Evolutionary conservation across 2,113 vertebrate species (phyloP), one percentile per base, ranked within the genome.

Genomic region (Xiphias gladius): DNA sequence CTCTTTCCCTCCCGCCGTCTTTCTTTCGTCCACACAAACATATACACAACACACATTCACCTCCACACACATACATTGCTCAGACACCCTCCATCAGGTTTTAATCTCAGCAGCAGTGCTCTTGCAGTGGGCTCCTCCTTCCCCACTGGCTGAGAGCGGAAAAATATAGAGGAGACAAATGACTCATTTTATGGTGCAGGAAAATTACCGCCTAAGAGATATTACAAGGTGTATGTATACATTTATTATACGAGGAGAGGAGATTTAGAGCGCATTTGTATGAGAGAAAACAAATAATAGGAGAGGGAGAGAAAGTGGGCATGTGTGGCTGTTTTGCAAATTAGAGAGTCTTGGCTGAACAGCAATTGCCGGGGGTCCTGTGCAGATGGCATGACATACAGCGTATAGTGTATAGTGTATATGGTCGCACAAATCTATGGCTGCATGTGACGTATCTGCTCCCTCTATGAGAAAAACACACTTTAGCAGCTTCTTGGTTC

Each of bases 81-180:
- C 83, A 84, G 91, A 88, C 87, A 84, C 88, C 91, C 90, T 91
- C 90, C 86, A 87, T 90, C 92, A 89, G 86, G 84, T 90, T 93
- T 92, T 94, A 92, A 92, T 93, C 92, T 92, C 82, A 78, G 79
- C 86, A 68, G 82, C 77, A 50, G 64, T 14, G 57, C 79, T 86
- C 79, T 59, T 59, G 64, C 83, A 70, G 57, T 19, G 43, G 58
- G 77, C 81, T 80, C 87, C 86, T 83, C 86, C 87, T 86, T 83
- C 76, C 67, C 70, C 54, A n/a, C 55, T 30, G 79, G 73, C 70
- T 64, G 67, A 54, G 63, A 79, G 52, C 79, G 35, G 10, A 72
- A 76, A 86, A 88, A 86, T 85, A 86, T 67, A 74, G 76, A 81
- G 74, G 79, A 92, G 88, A 92, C 73, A 92, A 92, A 94, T 87